These are phyloP conservation scores for Mamestra brassicae DNA, from an alignment of 2,888 invertebrate species.

Conservation along the genomic window DNA sequence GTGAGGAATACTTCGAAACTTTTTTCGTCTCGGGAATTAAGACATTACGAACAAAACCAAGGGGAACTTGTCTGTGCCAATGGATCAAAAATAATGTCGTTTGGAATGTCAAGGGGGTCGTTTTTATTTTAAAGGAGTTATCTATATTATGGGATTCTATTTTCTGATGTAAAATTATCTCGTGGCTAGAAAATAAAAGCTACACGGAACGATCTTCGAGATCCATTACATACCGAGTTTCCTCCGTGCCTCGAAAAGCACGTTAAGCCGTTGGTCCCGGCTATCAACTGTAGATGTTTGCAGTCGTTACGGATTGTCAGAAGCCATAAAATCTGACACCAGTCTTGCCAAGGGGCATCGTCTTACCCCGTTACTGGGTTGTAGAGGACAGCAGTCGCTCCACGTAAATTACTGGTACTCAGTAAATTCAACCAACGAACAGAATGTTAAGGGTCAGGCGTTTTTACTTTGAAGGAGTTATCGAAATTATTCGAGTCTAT, in stretches of 20 bases:
- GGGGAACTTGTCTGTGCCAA: slow-evolving; percentile 9
- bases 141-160: slow-evolving; percentile 4
- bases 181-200: neutral
- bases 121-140: neutral
- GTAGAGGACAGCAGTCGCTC: too few relatives aligned
- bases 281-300: too few relatives aligned
- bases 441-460: neutral
- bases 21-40: slow-evolving; percentile 38
- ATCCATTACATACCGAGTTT: too few relatives aligned
- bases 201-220: neutral
- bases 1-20: slow-evolving; percentile 41
- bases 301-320: too few relatives aligned
- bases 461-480: neutral
- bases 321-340: too few relatives aligned
- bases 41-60: slow-evolving; percentile 19
- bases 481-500: slow-evolving; percentile 12
- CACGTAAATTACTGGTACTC: too few relatives aligned
- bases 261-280: too few relatives aligned
- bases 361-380: too few relatives aligned
- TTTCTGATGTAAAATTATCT: neutral
- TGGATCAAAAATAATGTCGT: slow-evolving; percentile 27
- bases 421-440: too few relatives aligned
- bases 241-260: too few relatives aligned
- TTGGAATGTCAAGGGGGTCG: slow-evolving; percentile 5
- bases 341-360: too few relatives aligned